Conservation (phyloP, 2,888 invertebrate genomes). For the Ectemnius lituratus region DNA sequence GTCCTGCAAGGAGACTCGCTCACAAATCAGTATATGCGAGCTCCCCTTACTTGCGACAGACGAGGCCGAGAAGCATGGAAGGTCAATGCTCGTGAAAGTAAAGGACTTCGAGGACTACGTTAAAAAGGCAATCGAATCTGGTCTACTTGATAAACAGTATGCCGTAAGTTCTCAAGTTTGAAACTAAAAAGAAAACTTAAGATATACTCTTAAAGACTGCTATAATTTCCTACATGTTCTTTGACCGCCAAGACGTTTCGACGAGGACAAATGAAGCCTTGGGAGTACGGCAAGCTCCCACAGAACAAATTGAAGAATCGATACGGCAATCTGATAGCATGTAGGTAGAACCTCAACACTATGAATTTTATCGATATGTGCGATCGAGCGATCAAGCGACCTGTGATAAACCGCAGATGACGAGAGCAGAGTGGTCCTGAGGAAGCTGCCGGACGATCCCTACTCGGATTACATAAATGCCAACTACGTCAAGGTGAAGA, state of each 20-base stretch:
- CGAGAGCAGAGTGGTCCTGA: conserved; percentile 78
- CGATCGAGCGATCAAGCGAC: too few relatives aligned
- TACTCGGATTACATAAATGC: conserved; percentile 80
- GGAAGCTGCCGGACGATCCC: conserved; percentile 73
- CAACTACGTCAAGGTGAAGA: conserved; percentile 77
- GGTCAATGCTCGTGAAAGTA: conserved; percentile 63
- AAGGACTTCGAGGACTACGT: conserved; percentile 76
- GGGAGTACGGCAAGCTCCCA: conserved; percentile 74
- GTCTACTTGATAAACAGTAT: conserved; percentile 71
- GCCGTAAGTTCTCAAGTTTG: conserved; percentile 58
- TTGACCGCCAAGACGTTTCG: conserved; percentile 72
- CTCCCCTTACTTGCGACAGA: background rate
- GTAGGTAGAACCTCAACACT: conserved; percentile 68
- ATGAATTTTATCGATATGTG: too few relatives aligned
- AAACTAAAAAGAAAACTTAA: too few relatives aligned
- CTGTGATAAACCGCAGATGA: conserved; percentile 73
- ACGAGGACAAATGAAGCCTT: conserved; percentile 74
- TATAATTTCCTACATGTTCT: background rate
- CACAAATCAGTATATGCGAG: conserved; percentile 20
- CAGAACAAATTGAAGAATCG: conserved; percentile 78
- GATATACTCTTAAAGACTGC: too few relatives aligned
- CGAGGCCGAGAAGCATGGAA: conserved; percentile 2
- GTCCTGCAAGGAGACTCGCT: conserved; percentile 21
- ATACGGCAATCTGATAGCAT: conserved; percentile 78
- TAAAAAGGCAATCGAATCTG: conserved; percentile 68